These are phyloP conservation scores for Dysmachus trigonus DNA, from an alignment of 2,888 invertebrate genomes.

Conservation along the genomic window DNA sequence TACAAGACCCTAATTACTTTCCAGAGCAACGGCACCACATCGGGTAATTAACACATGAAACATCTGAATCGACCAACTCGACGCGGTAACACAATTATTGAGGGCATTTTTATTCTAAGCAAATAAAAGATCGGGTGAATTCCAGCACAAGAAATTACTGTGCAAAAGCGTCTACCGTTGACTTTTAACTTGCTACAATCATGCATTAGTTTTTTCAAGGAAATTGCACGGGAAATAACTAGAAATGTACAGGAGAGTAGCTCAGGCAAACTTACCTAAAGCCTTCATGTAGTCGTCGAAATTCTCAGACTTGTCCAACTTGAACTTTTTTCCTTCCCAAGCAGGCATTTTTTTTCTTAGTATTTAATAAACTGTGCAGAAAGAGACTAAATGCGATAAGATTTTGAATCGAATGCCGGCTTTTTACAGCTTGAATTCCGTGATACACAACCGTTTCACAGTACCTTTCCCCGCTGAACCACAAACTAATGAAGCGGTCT, in stretches of 20 bases:
- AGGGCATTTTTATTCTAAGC: neutral
- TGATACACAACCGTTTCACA: neutral
- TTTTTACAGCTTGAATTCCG: neutral
- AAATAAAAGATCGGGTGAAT: neutral
- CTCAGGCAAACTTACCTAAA: constrained; percentile 30
- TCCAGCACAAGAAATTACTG: neutral
- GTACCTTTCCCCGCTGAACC: neutral
- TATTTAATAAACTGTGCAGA: neutral
- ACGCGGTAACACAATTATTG: neutral
- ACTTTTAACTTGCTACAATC: neutral
- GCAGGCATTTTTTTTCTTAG: constrained; percentile 40
- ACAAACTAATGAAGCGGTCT: neutral
- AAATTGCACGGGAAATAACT: neutral
- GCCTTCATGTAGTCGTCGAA: constrained; percentile 87
- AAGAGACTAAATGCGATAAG: neutral
- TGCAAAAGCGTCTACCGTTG: neutral
- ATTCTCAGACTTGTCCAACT: constrained; percentile 76
- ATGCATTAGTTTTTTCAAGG: neutral
- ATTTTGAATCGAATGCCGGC: neutral
- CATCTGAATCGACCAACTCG: neutral
- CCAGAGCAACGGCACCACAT: neutral
- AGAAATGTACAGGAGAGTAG: neutral
- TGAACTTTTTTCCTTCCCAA: constrained; percentile 75
- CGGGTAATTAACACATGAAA: neutral
- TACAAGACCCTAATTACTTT: neutral